phyloP scores from a whole-genome alignment of 64 coral and sea anemone species.

The Cladopsammia gracilis region DNA sequence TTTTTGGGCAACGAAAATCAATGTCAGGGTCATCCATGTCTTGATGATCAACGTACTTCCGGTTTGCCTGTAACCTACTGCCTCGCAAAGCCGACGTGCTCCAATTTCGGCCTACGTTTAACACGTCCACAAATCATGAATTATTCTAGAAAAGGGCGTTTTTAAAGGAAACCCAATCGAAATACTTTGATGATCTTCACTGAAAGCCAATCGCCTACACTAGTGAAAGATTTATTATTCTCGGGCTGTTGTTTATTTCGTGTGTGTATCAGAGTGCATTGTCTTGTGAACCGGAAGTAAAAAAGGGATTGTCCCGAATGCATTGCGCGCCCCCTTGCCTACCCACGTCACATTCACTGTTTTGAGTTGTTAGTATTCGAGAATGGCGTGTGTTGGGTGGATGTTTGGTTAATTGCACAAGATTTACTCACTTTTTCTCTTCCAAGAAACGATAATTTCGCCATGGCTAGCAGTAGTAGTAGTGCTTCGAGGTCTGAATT shows the following conservation, averaged over 20 bases:
- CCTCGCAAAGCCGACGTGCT: neutral
- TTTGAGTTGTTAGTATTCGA: slow-evolving; percentile 52
- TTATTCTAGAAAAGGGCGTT: neutral
- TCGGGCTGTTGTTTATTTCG: neutral
- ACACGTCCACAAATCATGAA: neutral
- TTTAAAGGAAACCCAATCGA: neutral
- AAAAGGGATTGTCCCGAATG: slow-evolving; percentile 48
- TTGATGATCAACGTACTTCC: neutral
- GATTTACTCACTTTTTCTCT: slow-evolving; percentile 5
- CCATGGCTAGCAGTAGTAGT: slow-evolving; percentile 92
- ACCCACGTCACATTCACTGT: slow-evolving; percentile 91
- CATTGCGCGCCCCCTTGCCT: slow-evolving; percentile 85
- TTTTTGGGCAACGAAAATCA: neutral
- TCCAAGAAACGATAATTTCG: slow-evolving; percentile 21
- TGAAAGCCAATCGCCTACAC: neutral
- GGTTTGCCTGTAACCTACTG: neutral
- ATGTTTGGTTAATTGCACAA: slow-evolving; percentile 18
- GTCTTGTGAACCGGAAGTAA: slow-evolving; percentile 50
- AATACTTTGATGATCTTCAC: neutral
- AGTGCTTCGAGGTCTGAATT: slow-evolving; percentile 82
- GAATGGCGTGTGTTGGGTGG: slow-evolving; percentile 59
- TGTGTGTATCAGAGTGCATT: neutral
- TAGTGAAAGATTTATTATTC: neutral
- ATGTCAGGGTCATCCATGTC: neutral
- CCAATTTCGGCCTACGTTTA: neutral